These are phyloP conservation scores for Poeciliopsis prolifica DNA, from an alignment of 2,113 vertebrate species.

Conservation along the genomic window DNA sequence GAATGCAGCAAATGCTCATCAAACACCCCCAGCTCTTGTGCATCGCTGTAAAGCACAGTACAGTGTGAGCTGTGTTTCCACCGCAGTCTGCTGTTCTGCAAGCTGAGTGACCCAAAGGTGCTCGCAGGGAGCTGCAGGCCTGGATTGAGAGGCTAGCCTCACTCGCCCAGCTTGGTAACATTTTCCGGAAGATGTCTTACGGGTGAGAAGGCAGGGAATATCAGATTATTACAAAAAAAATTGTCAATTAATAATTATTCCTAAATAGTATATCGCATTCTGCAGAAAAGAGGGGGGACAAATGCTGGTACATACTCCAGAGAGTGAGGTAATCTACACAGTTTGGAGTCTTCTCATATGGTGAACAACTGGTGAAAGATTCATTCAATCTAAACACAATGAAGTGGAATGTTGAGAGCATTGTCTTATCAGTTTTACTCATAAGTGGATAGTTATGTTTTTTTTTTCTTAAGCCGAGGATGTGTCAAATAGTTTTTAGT, in stretches of 20 bases:
- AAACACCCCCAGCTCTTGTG: slow-evolving; percentile 35
- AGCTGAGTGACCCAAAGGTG: slow-evolving; percentile 19
- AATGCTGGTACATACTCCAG: neutral
- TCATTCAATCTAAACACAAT: slow-evolving; percentile 33
- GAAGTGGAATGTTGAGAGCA: slow-evolving; percentile 22
- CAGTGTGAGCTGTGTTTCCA: neutral
- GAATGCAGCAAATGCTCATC: slow-evolving; percentile 31
- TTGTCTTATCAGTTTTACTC: neutral
- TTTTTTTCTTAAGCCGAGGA: neutral
- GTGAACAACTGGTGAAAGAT: slow-evolving; percentile 33
- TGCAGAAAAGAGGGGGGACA: neutral
- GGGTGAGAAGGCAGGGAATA: too few relatives aligned
- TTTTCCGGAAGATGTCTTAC: neutral
- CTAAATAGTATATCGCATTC: slow-evolving; percentile 23
- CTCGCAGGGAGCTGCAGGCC: neutral
- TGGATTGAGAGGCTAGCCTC: neutral
- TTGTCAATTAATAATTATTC: slow-evolving; percentile 54
- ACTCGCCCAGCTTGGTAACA: neutral
- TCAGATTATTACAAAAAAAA: neutral
- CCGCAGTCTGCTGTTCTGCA: neutral
- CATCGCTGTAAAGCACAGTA: slow-evolving; percentile 26
- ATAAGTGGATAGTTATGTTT: too few relatives aligned
- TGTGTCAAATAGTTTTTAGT: neutral
- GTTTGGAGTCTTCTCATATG: slow-evolving; percentile 6
- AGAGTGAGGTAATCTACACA: slow-evolving; percentile 5